phyloP scores from a whole-genome alignment of 2,113 vertebrate genomes.

The Cottus gobio region DNA sequence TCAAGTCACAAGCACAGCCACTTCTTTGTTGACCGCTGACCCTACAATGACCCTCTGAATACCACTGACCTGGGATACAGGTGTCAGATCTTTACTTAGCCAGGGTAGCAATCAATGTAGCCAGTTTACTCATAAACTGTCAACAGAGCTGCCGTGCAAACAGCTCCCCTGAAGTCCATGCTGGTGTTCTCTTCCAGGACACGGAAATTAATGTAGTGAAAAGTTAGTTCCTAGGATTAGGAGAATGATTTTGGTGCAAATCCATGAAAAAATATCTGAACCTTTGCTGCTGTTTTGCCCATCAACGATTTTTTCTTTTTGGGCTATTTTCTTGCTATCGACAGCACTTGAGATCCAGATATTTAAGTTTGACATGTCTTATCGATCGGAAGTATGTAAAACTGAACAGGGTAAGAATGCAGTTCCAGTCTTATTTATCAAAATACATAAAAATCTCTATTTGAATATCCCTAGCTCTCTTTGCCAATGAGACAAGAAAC shows the following conservation, averaged over 20 bases:
- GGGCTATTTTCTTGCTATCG: not conserved
- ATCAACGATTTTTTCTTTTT: not conserved
- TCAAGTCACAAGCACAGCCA: not conserved
- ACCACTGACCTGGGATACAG: conserved; percentile 18
- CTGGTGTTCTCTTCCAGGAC: not conserved
- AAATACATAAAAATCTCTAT: no score
- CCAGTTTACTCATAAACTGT: conserved; percentile 56
- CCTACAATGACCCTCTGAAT: conserved; percentile 16
- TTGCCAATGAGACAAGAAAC: not conserved
- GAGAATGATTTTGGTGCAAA: not conserved
- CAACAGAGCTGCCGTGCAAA: conserved; percentile 49
- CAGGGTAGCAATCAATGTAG: conserved; percentile 6
- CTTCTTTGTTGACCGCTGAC: conserved; percentile 15
- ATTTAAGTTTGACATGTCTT: not conserved
- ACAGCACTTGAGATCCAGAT: not conserved
- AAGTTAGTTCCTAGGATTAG: not conserved
- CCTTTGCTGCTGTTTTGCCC: not conserved
- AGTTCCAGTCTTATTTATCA: no score
- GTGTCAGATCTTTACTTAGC: not conserved
- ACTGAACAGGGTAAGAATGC: not conserved
- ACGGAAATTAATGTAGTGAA: not conserved
- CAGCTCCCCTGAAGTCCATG: not conserved
- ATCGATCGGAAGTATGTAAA: not conserved
- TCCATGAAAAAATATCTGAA: not conserved
- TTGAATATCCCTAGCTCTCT: not conserved